Evolutionary conservation across 2,113 vertebrate genomes (phyloP).

Genomic region (Martes martes): DNA sequence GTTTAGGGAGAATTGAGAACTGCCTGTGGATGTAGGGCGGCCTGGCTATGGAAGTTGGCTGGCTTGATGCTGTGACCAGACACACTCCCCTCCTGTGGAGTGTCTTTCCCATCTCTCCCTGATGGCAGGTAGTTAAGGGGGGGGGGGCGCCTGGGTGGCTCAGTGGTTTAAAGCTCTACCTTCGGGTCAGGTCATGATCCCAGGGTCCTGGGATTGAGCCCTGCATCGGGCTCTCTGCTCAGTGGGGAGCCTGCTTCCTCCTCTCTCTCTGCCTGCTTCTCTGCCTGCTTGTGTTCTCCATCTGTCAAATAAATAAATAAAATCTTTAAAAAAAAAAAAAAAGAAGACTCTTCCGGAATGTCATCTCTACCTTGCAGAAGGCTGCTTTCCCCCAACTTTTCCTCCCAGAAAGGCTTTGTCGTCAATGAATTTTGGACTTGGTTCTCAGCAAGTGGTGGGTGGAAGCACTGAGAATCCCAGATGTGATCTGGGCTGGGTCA

Average conservation of each 20-base stretch:
- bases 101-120: background rate
- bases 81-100: background rate
- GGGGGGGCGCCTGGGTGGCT: too few species aligned
- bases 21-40: rapidly evolving
- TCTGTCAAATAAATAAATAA: too few species aligned
- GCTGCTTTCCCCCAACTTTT: background rate
- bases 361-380: background rate
- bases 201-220: too few species aligned
- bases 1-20: too few species aligned
- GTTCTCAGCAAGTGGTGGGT: background rate
- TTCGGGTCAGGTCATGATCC: too few species aligned
- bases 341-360: background rate
- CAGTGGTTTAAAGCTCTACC: too few species aligned
- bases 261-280: too few species aligned
- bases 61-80: background rate
- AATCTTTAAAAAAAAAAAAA: too few species aligned
- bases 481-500: background rate
- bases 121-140: background rate
- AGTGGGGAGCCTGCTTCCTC: too few species aligned
- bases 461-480: background rate
- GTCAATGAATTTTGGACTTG: background rate
- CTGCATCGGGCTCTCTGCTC: too few species aligned
- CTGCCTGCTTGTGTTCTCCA: too few species aligned
- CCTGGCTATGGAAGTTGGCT: background rate
- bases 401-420: background rate